Percentiles rank a stretch among this genome's conserved stretches.
phyloP scores from a whole-genome alignment of 2,888 invertebrate species.

The Tridacna gigas region DNA sequence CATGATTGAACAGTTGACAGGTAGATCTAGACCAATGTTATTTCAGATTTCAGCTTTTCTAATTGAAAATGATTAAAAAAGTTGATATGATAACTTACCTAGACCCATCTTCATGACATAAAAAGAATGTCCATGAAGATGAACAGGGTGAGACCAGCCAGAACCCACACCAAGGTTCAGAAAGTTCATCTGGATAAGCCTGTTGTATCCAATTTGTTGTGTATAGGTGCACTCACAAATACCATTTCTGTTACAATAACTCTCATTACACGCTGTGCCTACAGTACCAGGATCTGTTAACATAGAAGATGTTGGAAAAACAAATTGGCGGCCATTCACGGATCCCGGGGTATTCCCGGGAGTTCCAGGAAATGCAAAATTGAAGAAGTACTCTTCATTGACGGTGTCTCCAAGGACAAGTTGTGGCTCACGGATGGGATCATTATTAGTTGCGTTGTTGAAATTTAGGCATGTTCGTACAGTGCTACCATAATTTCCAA shows the following conservation, averaged over 20 bases:
- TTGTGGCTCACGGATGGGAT: slow-evolving; percentile 29
- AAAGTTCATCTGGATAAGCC: slow-evolving; percentile 29
- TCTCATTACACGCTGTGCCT: slow-evolving; percentile 19
- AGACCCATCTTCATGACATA: slow-evolving; percentile 68
- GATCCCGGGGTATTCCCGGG: slow-evolving; percentile 63
- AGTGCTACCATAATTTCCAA: neutral
- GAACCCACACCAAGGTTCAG: slow-evolving; percentile 61
- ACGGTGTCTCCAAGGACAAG: slow-evolving; percentile 19
- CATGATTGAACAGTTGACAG: too few species aligned
- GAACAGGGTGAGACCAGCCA: slow-evolving; percentile 73
- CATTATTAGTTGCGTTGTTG: slow-evolving; percentile 46
- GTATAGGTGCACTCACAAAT: slow-evolving; percentile 70
- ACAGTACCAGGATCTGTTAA: slow-evolving; percentile 48
- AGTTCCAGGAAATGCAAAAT: slow-evolving; percentile 70
- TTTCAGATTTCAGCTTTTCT: too few species aligned
- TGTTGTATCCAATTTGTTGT: slow-evolving; percentile 34
- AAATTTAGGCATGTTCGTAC: slow-evolving; percentile 44
- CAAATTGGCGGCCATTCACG: slow-evolving; percentile 65
- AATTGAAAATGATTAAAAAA: too few species aligned
- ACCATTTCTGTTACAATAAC: slow-evolving; percentile 35
- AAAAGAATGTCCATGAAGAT: slow-evolving; percentile 76
- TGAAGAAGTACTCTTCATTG: slow-evolving; percentile 62
- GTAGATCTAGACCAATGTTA: too few species aligned
- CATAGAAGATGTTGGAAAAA: slow-evolving; percentile 46
- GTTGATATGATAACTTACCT: slow-evolving; percentile 10